Evolutionary conservation across 2,888 invertebrate species (phyloP).

Genomic region (Eristalinus sepulchralis): DNA sequence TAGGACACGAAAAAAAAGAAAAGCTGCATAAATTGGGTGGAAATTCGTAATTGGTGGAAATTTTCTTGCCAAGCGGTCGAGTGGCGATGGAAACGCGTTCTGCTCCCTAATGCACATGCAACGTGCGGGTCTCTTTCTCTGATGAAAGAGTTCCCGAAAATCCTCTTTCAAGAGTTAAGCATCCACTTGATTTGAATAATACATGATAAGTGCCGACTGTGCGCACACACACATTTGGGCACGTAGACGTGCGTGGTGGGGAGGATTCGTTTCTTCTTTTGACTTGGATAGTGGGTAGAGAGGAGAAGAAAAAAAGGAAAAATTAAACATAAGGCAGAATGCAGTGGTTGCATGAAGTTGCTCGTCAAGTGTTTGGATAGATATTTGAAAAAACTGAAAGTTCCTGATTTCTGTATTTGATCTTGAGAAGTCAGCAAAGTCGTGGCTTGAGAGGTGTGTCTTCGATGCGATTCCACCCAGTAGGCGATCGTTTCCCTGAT

Average conservation of each 20-base stretch:
- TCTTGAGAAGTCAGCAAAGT: no score
- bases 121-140: not conserved
- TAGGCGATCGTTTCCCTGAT: no score
- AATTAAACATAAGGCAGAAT: not conserved
- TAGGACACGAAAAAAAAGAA: not conserved
- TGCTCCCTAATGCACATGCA: not conserved
- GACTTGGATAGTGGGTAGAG: constrained; percentile 10
- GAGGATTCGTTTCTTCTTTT: constrained; percentile 27
- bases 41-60: constrained; percentile 30
- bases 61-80: not conserved
- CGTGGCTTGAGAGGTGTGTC: no score
- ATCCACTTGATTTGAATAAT: not conserved
- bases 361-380: not conserved
- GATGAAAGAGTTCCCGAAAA: not conserved
- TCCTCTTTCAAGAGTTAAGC: not conserved
- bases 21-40: constrained; percentile 35
- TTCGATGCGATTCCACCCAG: no score
- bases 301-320: not conserved
- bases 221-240: not conserved
- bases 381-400: not conserved
- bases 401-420: no score
- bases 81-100: not conserved
- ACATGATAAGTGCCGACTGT: not conserved
- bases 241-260: not conserved
- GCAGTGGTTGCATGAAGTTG: not conserved